Conservation (phyloP, 2,113 vertebrate species). For the Nerophis ophidion region DNA sequence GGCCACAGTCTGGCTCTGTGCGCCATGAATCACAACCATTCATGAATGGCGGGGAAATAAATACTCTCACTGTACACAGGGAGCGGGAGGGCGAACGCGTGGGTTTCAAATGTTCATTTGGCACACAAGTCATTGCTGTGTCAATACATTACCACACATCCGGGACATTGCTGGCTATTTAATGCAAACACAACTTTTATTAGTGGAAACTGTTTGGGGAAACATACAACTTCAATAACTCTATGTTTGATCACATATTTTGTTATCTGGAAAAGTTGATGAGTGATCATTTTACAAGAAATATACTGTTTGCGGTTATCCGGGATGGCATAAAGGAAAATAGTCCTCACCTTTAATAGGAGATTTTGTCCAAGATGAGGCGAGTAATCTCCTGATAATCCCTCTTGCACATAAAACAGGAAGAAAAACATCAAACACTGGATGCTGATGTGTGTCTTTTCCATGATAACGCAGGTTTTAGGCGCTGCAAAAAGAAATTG, state of each 20-base stretch:
- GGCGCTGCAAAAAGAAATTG: slow-evolving; percentile 9
- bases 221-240: neutral
- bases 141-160: slow-evolving; percentile 65
- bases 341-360: slow-evolving; percentile 53
- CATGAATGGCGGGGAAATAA: slow-evolving; percentile 62
- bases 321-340: neutral
- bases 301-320: neutral
- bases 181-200: slow-evolving; percentile 27
- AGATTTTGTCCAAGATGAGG: slow-evolving; percentile 22
- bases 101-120: slow-evolving; percentile 49
- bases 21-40: slow-evolving; percentile 69
- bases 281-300: neutral
- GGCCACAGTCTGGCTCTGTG: slow-evolving; percentile 32
- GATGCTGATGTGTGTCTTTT: slow-evolving; percentile 34
- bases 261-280: neutral
- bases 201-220: neutral
- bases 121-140: slow-evolving; percentile 60
- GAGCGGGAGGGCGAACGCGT: slow-evolving; percentile 24
- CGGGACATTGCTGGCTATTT: slow-evolving; percentile 37
- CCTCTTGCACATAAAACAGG: slow-evolving; percentile 34
- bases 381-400: slow-evolving; percentile 41
- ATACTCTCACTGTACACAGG: slow-evolving; percentile 56
- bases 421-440: slow-evolving; percentile 44
- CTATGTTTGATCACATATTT: neutral
- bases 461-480: slow-evolving; percentile 7